These are phyloP conservation scores for Onychorhynchus coronatus DNA, from an alignment of 2,113 vertebrate species.

Conservation along the genomic window DNA sequence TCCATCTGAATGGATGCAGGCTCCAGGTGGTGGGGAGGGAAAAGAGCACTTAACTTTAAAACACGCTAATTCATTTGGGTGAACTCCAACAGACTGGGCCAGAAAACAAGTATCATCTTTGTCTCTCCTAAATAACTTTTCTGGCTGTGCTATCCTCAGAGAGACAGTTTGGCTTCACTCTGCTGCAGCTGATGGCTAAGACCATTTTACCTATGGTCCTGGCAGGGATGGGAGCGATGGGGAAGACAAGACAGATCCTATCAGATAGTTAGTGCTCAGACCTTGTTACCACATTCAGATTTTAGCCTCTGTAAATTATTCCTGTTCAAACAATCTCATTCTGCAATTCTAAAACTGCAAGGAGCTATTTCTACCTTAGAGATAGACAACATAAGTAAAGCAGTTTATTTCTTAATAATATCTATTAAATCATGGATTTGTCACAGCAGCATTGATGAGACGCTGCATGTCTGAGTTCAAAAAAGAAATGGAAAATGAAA, in stretches of 20 bases:
- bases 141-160: neutral
- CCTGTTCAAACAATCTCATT: neutral
- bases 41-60: neutral
- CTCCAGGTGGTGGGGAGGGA: neutral
- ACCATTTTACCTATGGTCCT: neutral
- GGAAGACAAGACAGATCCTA: neutral
- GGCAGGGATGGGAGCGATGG: neutral
- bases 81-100: neutral
- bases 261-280: neutral
- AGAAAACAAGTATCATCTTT: neutral
- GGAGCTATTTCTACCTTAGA: neutral
- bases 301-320: neutral
- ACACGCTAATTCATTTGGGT: neutral
- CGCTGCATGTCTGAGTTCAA: rapidly evolving
- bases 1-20: neutral
- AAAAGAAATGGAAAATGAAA: neutral
- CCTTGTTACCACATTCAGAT: neutral
- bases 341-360: neutral
- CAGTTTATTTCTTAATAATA: neutral
- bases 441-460: neutral
- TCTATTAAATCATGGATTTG: neutral
- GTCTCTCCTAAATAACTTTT: neutral
- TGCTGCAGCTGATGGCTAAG: neutral
- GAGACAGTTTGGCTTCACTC: neutral
- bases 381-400: neutral